Percentiles rank a stretch among this genome's conserved stretches.
Evolutionary conservation across 2,888 invertebrate species (phyloP).

Genomic region (Cephus rjabovi): DNA sequence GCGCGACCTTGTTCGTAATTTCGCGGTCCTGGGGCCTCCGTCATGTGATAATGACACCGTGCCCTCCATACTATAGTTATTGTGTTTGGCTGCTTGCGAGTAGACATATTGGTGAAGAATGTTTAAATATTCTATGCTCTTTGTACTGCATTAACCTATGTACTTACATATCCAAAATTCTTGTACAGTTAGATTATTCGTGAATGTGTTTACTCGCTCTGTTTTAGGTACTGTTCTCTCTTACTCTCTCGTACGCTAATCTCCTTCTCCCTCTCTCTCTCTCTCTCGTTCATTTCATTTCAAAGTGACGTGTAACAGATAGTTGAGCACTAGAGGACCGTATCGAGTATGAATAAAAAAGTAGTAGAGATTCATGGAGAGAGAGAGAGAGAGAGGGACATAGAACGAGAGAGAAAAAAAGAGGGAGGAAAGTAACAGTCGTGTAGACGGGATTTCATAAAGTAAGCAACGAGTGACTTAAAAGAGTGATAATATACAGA

Average conservation of each 20-base stretch:
- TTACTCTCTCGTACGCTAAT: neutral
- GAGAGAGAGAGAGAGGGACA: conserved; percentile 18
- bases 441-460: conserved; percentile 9
- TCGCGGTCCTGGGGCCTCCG: conserved; percentile 36
- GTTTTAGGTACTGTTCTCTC: neutral
- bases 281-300: neutral
- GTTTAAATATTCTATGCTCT: neutral
- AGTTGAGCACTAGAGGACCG: neutral
- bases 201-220: neutral
- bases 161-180: neutral
- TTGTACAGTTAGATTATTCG: neutral
- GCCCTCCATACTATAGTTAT: conserved; percentile 30
- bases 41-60: conserved; percentile 39
- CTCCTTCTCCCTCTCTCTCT: too few species aligned
- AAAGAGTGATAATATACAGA: conserved; percentile 51
- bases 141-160: neutral
- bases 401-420: conserved; percentile 26
- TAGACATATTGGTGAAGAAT: neutral
- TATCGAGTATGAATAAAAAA: neutral
- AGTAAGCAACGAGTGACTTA: conserved; percentile 18
- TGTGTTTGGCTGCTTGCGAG: conserved; percentile 11
- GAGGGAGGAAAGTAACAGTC: neutral
- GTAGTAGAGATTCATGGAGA: conserved; percentile 11
- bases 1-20: conserved; percentile 41
- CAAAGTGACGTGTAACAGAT: neutral